Evolutionary conservation across 2,797 vertebrate species (phyloP).

Genomic region (Mastacembelus armatus): DNA sequence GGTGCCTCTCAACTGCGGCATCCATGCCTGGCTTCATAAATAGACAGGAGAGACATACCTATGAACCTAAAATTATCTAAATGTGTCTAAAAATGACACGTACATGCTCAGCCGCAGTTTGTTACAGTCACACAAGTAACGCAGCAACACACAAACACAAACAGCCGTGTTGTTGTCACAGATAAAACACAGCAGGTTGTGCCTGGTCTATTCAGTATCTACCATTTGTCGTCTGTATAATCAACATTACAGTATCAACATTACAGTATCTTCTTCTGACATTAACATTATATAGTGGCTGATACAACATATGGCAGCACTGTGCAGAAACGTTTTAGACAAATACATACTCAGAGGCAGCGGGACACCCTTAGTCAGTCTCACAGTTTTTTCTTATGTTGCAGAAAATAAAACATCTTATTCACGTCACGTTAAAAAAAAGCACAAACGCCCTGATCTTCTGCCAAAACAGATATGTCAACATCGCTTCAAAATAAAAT

Average conservation of each 20-base stretch:
- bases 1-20: conserved; percentile 65
- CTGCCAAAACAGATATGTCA: neutral
- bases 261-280: too few species aligned
- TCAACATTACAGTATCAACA: too few species aligned
- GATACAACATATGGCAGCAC: neutral
- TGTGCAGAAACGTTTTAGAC: neutral
- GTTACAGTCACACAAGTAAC: neutral
- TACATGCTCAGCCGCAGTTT: neutral
- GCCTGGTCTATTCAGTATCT: too few species aligned
- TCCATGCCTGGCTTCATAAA: conserved; percentile 63
- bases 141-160: neutral
- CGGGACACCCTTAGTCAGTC: neutral
- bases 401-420: conserved; percentile 2
- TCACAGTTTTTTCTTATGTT: conserved; percentile 25
- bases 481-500: conserved; percentile 12
- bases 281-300: too few species aligned
- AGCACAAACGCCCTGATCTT: neutral
- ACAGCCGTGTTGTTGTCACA: too few species aligned
- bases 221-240: too few species aligned
- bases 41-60: neutral
- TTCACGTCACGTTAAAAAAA: neutral
- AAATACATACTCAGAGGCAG: conserved; percentile 33
- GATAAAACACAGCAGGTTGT: too few species aligned
- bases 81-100: conserved; percentile 11
- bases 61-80: conserved; percentile 8